Percentiles rank a stretch among this genome's conserved stretches.
These are phyloP conservation scores for Lissonota sp. DNA, from an alignment of 2,888 invertebrate species.

Conservation along the genomic window DNA sequence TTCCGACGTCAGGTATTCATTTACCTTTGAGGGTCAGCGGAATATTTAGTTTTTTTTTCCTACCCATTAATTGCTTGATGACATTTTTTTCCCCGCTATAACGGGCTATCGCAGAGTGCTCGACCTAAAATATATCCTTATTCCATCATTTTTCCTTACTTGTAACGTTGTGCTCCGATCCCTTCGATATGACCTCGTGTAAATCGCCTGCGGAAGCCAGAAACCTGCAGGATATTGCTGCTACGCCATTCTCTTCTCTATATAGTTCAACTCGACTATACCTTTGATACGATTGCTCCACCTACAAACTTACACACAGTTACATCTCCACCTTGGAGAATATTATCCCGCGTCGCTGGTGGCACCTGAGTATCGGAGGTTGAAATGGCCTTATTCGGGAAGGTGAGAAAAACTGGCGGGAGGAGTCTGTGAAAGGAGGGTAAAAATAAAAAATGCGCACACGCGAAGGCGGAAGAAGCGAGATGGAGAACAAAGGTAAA, in stretches of 20 bases:
- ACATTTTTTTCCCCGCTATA: too few relatives aligned
- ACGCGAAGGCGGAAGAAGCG: conserved; percentile 27
- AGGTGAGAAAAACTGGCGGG: conserved; percentile 17
- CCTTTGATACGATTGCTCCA: background rate
- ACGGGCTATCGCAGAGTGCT: too few relatives aligned
- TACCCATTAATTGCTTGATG: too few relatives aligned
- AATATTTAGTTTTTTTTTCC: too few relatives aligned
- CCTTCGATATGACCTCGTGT: too few relatives aligned
- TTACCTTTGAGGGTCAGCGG: too few relatives aligned
- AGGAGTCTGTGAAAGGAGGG: background rate
- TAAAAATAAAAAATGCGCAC: too few relatives aligned
- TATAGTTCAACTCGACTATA: background rate
- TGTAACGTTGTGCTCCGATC: too few relatives aligned
- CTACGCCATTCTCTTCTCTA: conserved; percentile 24
- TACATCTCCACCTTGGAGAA: background rate
- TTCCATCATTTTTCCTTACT: too few relatives aligned
- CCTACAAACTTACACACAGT: conserved; percentile 1
- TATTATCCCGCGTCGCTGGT: conserved; percentile 30
- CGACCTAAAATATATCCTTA: too few relatives aligned
- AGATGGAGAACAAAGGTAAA: conserved; percentile 1
- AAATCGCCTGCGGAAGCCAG: conserved; percentile 7
- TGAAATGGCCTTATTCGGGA: conserved; percentile 54
- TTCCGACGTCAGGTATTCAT: too few relatives aligned
- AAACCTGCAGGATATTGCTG: conserved; percentile 32
- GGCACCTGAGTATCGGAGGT: conserved; percentile 32